Conservation (phyloP, 2,888 invertebrate genomes). For the Junonia oenone region DNA sequence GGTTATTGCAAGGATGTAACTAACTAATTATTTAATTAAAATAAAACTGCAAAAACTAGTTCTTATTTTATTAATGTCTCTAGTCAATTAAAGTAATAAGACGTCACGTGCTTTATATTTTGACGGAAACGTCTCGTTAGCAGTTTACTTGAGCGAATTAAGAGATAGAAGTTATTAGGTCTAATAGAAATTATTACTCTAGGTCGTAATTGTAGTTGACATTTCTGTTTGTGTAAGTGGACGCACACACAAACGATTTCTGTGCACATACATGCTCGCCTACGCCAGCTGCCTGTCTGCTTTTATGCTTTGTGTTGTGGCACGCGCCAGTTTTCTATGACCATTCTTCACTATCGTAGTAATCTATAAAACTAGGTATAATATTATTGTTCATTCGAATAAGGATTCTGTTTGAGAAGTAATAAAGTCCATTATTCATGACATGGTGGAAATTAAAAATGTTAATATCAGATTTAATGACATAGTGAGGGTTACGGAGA, state of each 20-base stretch:
- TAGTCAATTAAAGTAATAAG: background rate
- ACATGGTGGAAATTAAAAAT: background rate
- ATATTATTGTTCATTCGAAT: background rate
- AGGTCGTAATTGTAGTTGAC: conserved; percentile 1
- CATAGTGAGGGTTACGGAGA: background rate
- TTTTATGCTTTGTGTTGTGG: conserved; percentile 57
- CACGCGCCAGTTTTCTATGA: conserved; percentile 61
- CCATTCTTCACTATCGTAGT: conserved; percentile 38
- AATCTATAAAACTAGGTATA: conserved; percentile 13
- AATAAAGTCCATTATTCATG: background rate
- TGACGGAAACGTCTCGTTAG: conserved; percentile 17
- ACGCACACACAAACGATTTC: conserved; percentile 14
- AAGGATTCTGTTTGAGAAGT: background rate
- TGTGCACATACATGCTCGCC: conserved; percentile 46
- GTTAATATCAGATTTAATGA: background rate
- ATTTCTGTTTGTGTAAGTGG: conserved; percentile 7
- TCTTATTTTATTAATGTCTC: background rate
- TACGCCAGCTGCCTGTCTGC: conserved; percentile 59
- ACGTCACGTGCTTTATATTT: conserved; percentile 8
- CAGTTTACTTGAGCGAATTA: conserved; percentile 19
- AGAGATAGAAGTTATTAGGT: conserved; percentile 11
- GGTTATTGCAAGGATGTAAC: too few species aligned
- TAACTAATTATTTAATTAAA: background rate
- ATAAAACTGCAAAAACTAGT: background rate
- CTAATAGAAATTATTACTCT: too few species aligned